phyloP scores from a whole-genome alignment of 2,888 invertebrate genomes.

The Megalurothrips usitatus region DNA sequence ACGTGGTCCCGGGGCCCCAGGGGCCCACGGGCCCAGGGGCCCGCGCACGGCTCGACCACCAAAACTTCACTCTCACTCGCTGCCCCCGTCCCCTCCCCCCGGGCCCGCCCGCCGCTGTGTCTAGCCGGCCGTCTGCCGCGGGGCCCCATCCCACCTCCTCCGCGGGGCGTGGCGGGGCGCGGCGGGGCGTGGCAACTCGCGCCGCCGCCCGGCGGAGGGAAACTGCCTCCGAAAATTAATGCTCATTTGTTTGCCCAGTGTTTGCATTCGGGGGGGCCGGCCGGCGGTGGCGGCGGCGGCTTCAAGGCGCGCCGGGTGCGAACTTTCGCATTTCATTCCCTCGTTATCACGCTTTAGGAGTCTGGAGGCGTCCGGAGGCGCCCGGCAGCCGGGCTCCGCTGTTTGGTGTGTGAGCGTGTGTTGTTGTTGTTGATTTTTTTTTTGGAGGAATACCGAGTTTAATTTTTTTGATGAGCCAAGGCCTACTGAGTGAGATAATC shows the following conservation, averaged over 20 bases:
- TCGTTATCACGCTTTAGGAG: neutral
- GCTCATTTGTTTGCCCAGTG: slow-evolving; percentile 17
- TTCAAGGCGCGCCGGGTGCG: neutral
- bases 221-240: slow-evolving; percentile 27
- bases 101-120: neutral
- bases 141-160: neutral
- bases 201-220: neutral
- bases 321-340: slow-evolving; percentile 19
- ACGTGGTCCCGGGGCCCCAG: no score
- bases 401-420: no score
- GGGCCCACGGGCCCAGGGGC: slow-evolving; percentile 33
- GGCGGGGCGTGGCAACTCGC: neutral
- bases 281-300: neutral
- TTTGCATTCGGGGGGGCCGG: slow-evolving; percentile 1
- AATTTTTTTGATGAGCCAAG: no score
- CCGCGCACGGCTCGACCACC: slow-evolving; percentile 35
- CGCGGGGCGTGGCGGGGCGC: neutral
- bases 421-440: no score
- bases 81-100: slow-evolving; percentile 33
- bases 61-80: slow-evolving; percentile 27
- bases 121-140: neutral
- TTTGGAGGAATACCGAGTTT: no score
- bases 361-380: no score
- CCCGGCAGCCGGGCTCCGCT: no score
- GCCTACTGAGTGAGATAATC: no score